Evolutionary conservation across 2,797 vertebrate species (phyloP).

Genomic region (Nyctalus aviator): DNA sequence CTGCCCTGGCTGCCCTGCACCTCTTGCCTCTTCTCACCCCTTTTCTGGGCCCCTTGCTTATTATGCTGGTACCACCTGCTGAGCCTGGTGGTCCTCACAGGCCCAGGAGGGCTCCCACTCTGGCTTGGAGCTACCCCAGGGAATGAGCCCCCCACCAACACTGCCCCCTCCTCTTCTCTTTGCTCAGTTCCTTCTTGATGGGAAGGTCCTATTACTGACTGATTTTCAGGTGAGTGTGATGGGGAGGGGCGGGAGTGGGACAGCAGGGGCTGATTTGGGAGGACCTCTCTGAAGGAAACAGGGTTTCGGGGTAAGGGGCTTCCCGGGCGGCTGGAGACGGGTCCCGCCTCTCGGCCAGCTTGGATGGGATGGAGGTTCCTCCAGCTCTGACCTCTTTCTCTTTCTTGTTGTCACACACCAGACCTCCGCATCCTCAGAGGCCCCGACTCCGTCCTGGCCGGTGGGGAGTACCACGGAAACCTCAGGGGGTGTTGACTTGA

Average conservation of each 20-base stretch:
- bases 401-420: constrained; percentile 68
- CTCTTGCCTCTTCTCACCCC: too few species aligned
- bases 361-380: too few species aligned
- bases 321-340: neutral
- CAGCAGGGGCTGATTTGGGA: neutral
- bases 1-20: neutral
- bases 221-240: constrained; percentile 92
- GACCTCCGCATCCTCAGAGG: constrained; percentile 85
- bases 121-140: neutral
- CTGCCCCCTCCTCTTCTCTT: constrained; percentile 30
- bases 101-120: neutral
- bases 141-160: neutral
- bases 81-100: neutral
- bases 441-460: constrained; percentile 54
- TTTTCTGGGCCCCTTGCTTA: too few species aligned
- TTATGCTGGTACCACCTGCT: neutral
- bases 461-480: constrained; percentile 88
- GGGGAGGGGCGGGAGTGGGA: fast-evolving
- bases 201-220: constrained; percentile 88
- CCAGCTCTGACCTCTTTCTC: neutral
- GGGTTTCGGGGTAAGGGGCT: neutral
- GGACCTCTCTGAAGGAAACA: neutral
- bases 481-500: constrained; percentile 94
- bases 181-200: constrained; percentile 93
- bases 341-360: fast-evolving